Conservation (phyloP, 2,797 vertebrate genomes). For the Ctenopoma kingsleyae region DNA sequence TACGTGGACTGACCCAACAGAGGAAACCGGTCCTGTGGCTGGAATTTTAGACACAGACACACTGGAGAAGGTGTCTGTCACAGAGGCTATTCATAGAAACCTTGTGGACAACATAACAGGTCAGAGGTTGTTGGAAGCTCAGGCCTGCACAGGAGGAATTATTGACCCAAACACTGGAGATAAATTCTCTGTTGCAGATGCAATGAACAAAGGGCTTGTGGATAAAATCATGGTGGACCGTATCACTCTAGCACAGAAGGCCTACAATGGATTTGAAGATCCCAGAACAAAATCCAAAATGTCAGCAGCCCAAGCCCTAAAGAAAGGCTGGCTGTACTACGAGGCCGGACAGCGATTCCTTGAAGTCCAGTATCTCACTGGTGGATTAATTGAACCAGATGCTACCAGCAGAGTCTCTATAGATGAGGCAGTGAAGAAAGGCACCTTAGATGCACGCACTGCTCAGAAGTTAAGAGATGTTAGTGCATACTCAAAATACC, state of each 20-base stretch:
- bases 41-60: conserved; percentile 98
- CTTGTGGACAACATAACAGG: conserved; percentile 97
- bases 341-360: conserved; percentile 97
- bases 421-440: conserved; percentile 93
- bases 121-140: conserved; percentile 94
- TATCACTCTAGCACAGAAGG: conserved; percentile 96
- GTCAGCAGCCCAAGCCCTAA: conserved; percentile 97
- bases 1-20: conserved; percentile 92
- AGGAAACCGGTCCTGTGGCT: conserved; percentile 94
- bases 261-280: conserved; percentile 96
- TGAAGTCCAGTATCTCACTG: conserved; percentile 97
- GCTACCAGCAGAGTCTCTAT: conserved; percentile 87
- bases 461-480: conserved; percentile 96
- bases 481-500: conserved; percentile 93
- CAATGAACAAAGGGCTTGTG: conserved; percentile 91
- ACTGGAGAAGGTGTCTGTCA: conserved; percentile 96
- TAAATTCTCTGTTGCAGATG: conserved; percentile 90
- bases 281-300: conserved; percentile 97
- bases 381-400: conserved; percentile 95
- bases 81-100: conserved; percentile 96
- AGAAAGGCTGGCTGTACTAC: conserved; percentile 98
- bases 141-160: conserved; percentile 97
- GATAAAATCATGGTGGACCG: conserved; percentile 98
- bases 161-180: conserved; percentile 93
- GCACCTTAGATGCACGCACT: conserved; percentile 92